Conservation (phyloP, 2,113 vertebrate genomes). For the Benitochromis conjunctus region DNA sequence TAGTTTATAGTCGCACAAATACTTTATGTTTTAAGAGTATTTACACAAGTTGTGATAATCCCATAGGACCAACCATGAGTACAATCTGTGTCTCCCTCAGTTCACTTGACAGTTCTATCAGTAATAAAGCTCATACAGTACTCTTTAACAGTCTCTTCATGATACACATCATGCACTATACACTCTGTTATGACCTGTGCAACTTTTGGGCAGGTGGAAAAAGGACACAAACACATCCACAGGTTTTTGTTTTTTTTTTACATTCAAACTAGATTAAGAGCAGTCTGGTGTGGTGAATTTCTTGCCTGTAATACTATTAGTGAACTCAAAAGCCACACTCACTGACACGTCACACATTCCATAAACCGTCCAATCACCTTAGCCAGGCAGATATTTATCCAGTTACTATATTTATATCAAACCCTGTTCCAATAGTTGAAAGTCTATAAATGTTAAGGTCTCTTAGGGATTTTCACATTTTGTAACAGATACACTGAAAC, state of each 20-base stretch:
- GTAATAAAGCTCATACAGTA: background rate
- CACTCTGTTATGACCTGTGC: accelerated
- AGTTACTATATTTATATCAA: background rate
- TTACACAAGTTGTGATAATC: conserved; percentile 1
- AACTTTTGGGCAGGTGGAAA: background rate
- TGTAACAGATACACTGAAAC: background rate
- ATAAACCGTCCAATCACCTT: background rate
- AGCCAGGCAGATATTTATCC: background rate
- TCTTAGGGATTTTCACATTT: background rate
- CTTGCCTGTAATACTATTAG: background rate
- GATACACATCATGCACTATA: background rate
- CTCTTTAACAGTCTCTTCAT: background rate
- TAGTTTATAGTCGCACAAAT: background rate
- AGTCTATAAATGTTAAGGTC: background rate
- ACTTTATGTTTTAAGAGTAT: conserved; percentile 5
- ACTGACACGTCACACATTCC: conserved; percentile 25
- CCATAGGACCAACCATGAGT: background rate
- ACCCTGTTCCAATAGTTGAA: background rate
- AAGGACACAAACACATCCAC: background rate
- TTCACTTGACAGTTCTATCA: background rate
- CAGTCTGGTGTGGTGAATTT: background rate
- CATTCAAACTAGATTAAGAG: background rate
- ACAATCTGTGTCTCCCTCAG: background rate
- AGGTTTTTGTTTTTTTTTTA: background rate
- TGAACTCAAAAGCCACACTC: background rate